A percentile compares a stretch with the other conserved stretches of the same genome.
Evolutionary conservation across 2,113 vertebrate species (phyloP).

Genomic region (Psilopogon haemacephalus): DNA sequence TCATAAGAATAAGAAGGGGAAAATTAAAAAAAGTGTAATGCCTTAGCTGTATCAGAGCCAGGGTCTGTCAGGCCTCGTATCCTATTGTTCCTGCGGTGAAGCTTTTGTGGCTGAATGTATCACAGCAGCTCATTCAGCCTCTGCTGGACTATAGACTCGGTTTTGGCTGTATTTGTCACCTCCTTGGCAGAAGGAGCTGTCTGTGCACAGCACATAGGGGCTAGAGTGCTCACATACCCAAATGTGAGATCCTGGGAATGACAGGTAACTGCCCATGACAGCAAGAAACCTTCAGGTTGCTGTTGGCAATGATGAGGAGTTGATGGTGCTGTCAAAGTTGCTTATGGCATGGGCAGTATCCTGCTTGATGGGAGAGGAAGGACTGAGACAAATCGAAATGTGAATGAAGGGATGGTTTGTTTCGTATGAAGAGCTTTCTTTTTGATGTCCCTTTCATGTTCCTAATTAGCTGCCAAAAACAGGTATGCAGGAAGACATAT

Average conservation of each 20-base stretch:
- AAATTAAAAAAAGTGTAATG: background rate
- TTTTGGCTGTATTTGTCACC: background rate
- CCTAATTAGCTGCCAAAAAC: background rate
- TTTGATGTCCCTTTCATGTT: background rate
- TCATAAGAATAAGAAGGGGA: background rate
- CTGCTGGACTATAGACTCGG: background rate
- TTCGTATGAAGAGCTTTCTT: background rate
- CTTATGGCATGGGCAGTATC: background rate
- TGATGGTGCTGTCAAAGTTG: background rate
- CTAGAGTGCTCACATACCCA: rapidly evolving
- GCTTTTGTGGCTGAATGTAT: background rate
- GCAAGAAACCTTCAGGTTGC: background rate
- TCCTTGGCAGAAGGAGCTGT: background rate
- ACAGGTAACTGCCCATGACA: background rate
- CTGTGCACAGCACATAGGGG: background rate
- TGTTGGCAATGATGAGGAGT: rapidly evolving
- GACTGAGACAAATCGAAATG: background rate
- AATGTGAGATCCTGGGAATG: rapidly evolving
- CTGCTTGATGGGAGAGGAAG: background rate
- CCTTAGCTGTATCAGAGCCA: background rate
- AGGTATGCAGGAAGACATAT: rapidly evolving
- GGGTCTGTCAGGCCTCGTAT: background rate
- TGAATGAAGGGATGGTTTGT: background rate
- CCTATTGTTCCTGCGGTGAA: background rate
- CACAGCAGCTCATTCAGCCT: background rate